phyloP scores from a whole-genome alignment of 2,113 vertebrate species.

The Rhinoderma darwinii region DNA sequence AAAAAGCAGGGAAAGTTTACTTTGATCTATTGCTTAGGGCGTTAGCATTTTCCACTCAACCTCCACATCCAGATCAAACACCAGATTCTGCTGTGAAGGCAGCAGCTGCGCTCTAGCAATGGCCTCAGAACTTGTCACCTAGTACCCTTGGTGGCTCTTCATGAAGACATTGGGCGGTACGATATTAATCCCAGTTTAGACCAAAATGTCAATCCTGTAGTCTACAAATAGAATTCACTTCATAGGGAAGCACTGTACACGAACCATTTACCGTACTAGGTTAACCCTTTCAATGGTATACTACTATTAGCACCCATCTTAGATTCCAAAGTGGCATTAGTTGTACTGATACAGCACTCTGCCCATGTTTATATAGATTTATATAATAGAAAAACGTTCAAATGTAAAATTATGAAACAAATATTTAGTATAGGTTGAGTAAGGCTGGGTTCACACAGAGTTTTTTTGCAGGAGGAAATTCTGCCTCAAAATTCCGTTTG shows the following conservation, averaged over 20 bases:
- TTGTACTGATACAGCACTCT: background rate
- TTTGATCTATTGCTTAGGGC: slow-evolving; percentile 63
- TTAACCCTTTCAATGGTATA: background rate
- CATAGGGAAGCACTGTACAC: slow-evolving; percentile 4
- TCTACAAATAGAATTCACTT: slow-evolving; percentile 33
- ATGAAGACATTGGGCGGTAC: background rate
- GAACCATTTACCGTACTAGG: background rate
- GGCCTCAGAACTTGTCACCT: slow-evolving; percentile 47
- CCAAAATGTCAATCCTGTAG: background rate
- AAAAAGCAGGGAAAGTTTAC: slow-evolving; percentile 49
- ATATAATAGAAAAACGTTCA: background rate
- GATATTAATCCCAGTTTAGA: slow-evolving; percentile 28
- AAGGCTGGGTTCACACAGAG: no score
- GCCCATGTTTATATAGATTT: background rate
- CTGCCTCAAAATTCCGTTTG: no score
- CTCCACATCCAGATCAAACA: slow-evolving; percentile 50
- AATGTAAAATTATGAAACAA: background rate
- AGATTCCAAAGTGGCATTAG: background rate
- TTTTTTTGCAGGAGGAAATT: no score
- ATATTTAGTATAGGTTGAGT: background rate
- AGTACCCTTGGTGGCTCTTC: background rate
- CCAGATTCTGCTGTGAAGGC: slow-evolving; percentile 53
- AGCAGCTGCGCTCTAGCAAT: slow-evolving; percentile 12
- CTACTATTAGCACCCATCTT: background rate
- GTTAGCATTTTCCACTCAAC: slow-evolving; percentile 44